These are phyloP conservation scores for Trachythela sp. DNA, from an alignment of 64 coral and sea anemone species.

Conservation along the genomic window DNA sequence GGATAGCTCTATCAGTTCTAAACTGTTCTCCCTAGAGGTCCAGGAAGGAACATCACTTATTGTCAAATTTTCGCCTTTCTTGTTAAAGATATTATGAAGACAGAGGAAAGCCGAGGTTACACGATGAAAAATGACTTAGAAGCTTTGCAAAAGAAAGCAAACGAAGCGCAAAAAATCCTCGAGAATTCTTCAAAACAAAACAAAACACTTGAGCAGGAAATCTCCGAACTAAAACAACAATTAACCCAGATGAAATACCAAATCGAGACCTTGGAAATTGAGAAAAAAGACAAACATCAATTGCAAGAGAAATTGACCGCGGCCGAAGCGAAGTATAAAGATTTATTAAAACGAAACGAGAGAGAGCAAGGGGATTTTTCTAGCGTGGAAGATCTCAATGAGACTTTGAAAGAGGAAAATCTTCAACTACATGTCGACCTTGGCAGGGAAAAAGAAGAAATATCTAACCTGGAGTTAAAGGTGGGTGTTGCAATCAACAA, in stretches of 20 bases:
- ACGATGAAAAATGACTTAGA: background rate
- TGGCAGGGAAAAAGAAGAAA: slow-evolving; percentile 3
- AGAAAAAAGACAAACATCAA: background rate
- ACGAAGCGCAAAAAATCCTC: background rate
- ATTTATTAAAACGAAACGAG: background rate
- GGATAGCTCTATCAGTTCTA: too few species aligned
- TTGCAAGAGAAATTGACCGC: background rate
- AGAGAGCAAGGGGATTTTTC: background rate
- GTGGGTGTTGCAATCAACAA: background rate
- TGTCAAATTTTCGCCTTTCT: too few species aligned
- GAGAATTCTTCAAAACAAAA: background rate
- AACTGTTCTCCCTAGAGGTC: too few species aligned
- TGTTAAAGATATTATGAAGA: background rate
- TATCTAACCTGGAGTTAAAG: background rate
- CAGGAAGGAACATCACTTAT: too few species aligned
- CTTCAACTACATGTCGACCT: background rate
- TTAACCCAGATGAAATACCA: slow-evolving; percentile 8
- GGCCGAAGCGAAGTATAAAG: background rate
- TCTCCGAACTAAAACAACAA: background rate
- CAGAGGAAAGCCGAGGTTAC: background rate
- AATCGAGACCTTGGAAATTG: background rate
- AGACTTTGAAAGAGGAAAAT: slow-evolving; percentile 4
- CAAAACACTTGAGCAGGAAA: background rate
- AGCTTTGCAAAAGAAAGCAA: background rate
- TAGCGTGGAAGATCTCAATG: background rate